Conservation (phyloP, 2,113 vertebrate species). For the Hydropotes inermis region DNA sequence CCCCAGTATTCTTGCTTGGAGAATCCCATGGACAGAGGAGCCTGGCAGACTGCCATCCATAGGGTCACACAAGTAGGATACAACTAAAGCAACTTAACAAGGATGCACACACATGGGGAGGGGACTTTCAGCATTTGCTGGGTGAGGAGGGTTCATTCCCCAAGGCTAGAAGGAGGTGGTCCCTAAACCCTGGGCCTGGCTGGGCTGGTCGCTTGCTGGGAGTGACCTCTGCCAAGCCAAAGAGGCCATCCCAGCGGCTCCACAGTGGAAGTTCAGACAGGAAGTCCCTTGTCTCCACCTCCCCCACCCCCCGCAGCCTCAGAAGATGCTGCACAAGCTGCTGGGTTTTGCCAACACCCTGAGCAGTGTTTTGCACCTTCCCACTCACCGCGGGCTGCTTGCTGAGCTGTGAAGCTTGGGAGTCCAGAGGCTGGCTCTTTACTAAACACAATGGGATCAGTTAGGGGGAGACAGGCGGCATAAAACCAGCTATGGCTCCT, state of each 20-base stretch:
- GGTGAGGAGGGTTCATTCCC: not conserved
- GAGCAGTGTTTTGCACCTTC: not conserved
- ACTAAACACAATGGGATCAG: not conserved
- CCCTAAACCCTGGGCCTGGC: not conserved
- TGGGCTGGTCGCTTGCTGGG: not conserved
- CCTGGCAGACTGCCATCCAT: accelerated
- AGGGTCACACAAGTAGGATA: not conserved
- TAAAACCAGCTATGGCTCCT: not conserved
- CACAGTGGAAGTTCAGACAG: not conserved
- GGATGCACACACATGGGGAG: not conserved
- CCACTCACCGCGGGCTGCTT: accelerated
- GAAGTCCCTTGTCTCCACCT: no score
- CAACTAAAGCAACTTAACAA: not conserved
- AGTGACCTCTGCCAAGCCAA: not conserved
- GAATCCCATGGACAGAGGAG: not conserved
- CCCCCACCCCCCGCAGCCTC: no score
- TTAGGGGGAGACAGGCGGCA: accelerated
- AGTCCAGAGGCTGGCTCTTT: not conserved
- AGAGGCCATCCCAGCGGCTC: not conserved
- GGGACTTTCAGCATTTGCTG: not conserved
- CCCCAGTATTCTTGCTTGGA: not conserved
- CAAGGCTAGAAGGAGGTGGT: not conserved
- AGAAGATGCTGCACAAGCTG: accelerated
- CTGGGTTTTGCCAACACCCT: not conserved
- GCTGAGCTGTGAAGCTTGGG: not conserved